Percentiles rank a stretch among this genome's conserved stretches.
Conservation (phyloP, 2,888 invertebrate genomes). For the Baronia brevicornis region DNA sequence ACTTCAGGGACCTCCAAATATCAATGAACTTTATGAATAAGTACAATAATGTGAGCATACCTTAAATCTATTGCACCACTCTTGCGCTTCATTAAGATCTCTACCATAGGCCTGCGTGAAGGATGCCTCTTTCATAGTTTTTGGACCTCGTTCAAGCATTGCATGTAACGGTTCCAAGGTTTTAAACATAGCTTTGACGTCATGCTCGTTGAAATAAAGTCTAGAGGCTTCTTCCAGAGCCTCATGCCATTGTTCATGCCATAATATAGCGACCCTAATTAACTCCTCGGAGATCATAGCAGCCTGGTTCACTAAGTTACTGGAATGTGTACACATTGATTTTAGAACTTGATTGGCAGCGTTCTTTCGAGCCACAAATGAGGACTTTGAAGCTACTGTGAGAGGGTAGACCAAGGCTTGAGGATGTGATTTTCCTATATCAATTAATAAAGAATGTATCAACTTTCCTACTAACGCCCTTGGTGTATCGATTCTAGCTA, state of each 20-base stretch:
- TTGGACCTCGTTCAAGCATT: conserved; percentile 94
- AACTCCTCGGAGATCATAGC: conserved; percentile 97
- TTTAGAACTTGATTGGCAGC: conserved; percentile 96
- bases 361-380: conserved; percentile 86
- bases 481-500: conserved; percentile 97
- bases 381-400: conserved; percentile 97
- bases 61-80: conserved; percentile 95
- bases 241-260: conserved; percentile 99
- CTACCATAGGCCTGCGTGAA: conserved; percentile 97
- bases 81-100: conserved; percentile 94
- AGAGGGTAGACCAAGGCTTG: conserved; percentile 98
- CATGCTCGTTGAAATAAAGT: conserved; percentile 96
- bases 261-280: conserved; percentile 97
- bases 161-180: conserved; percentile 95
- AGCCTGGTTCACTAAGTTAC: conserved; percentile 94
- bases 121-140: conserved; percentile 96
- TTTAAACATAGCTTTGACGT: conserved; percentile 97
- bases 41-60: conserved; percentile 29
- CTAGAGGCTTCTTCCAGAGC: conserved; percentile 95
- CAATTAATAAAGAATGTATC: conserved; percentile 94
- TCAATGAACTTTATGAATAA: not conserved
- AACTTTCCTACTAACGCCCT: conserved; percentile 90
- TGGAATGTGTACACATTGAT: conserved; percentile 96
- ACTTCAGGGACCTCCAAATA: not conserved
- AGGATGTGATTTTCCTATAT: conserved; percentile 98